These are phyloP conservation scores for Scolopax bukidnonensis DNA, from an alignment of 2,797 vertebrate species.

Conservation along the genomic window DNA sequence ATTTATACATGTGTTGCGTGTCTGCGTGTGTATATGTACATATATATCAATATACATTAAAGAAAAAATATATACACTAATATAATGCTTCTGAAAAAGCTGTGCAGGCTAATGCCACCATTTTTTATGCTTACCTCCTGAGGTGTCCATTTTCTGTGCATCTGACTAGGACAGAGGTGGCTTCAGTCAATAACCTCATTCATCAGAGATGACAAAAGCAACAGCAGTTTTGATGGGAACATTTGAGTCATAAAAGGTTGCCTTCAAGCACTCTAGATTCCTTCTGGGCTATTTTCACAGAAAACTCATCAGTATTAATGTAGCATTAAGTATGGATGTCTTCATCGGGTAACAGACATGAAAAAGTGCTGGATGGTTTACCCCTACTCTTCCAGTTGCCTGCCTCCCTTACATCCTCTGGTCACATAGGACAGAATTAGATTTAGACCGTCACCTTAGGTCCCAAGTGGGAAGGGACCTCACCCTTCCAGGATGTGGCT, in stretches of 20 bases:
- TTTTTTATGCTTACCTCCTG: background rate
- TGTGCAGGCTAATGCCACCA: background rate
- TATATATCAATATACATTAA: background rate
- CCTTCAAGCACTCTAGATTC: background rate
- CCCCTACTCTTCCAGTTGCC: background rate
- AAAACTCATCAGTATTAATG: constrained; percentile 14
- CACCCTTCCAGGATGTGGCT: background rate
- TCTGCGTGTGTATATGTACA: background rate
- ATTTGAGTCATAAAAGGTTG: background rate
- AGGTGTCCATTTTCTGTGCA: background rate
- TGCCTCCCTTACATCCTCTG: background rate
- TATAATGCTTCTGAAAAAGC: background rate
- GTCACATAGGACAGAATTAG: background rate
- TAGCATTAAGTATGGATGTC: background rate
- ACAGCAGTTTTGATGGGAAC: constrained; percentile 4
- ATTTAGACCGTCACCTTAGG: background rate
- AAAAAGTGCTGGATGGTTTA: background rate
- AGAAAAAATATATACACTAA: background rate
- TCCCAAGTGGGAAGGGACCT: background rate
- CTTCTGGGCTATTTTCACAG: background rate
- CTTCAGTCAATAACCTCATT: constrained; percentile 12
- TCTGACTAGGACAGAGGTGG: background rate
- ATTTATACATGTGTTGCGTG: fast-evolving
- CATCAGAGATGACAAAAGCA: background rate
- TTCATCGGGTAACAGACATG: background rate